These are phyloP conservation scores for Agapornis canus DNA, from an alignment of 2,797 vertebrate species.

Conservation along the genomic window DNA sequence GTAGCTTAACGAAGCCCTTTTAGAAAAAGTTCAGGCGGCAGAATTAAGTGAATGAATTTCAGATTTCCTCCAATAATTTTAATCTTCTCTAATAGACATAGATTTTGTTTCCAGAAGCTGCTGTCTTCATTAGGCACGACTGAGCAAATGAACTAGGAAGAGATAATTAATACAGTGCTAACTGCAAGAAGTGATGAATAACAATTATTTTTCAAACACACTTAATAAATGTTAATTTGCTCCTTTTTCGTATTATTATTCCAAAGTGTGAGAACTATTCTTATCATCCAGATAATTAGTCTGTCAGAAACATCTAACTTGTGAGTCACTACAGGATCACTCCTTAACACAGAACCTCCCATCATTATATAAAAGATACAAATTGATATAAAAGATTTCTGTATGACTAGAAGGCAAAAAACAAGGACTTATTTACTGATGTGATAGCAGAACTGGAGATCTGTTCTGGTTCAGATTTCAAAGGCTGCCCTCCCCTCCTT, in stretches of 20 bases:
- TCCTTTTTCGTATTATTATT: background rate
- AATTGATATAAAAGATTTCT: background rate
- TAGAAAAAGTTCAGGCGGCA: constrained; percentile 48
- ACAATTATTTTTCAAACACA: constrained; percentile 50
- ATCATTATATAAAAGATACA: background rate
- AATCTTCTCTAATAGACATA: background rate
- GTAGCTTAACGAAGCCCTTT: constrained; percentile 28
- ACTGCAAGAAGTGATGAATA: constrained; percentile 37
- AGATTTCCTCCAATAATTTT: constrained; percentile 38
- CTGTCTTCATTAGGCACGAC: constrained; percentile 8
- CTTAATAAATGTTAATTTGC: constrained; percentile 49
- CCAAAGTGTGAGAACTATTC: background rate
- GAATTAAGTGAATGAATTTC: constrained; percentile 44
- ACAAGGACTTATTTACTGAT: background rate
- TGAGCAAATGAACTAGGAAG: constrained; percentile 54
- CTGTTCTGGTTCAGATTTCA: background rate
- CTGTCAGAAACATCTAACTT: background rate
- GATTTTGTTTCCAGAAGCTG: constrained; percentile 49
- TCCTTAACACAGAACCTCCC: background rate
- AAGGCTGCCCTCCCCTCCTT: background rate
- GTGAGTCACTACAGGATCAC: constrained; percentile 3
- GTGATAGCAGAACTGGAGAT: background rate
- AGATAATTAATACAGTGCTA: constrained; percentile 59
- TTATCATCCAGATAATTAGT: constrained; percentile 26
- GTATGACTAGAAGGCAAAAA: background rate